These are phyloP conservation scores for Anthonomus grandis DNA, from an alignment of 1,140 invertebrate species.

Conservation along the genomic window DNA sequence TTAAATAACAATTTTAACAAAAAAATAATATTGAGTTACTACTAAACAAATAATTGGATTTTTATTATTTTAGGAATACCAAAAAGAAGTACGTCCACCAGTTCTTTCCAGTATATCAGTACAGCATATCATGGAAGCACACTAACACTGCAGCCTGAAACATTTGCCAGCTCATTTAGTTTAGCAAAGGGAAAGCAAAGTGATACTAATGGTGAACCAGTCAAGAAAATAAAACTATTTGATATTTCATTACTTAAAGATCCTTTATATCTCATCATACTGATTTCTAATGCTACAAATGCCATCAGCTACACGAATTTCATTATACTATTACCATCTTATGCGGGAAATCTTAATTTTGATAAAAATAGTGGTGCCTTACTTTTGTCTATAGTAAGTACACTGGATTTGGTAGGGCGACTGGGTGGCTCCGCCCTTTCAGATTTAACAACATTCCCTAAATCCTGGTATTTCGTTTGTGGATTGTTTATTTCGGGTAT, in stretches of 20 bases:
- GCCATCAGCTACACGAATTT: constrained; percentile 85
- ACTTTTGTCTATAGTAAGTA: constrained; percentile 73
- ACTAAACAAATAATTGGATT: too few species aligned
- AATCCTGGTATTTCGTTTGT: constrained; percentile 76
- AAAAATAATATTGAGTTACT: too few species aligned
- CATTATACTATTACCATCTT: constrained; percentile 73
- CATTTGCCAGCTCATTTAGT: constrained; percentile 72
- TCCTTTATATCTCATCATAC: constrained; percentile 74
- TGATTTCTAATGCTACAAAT: constrained; percentile 79
- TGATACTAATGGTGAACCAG: constrained; percentile 3
- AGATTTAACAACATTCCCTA: constrained; percentile 67
- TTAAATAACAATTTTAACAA: constrained; percentile 2
- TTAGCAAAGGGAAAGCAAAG: constrained; percentile 51
- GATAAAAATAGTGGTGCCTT: constrained; percentile 65
- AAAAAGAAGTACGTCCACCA: constrained; percentile 67
- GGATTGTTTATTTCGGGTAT: constrained; percentile 73
- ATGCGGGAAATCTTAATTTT: constrained; percentile 65
- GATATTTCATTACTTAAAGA: constrained; percentile 72
- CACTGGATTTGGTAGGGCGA: constrained; percentile 72
- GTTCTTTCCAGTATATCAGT: constrained; percentile 78
- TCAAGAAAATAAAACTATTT: constrained; percentile 62
- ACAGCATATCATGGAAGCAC: constrained; percentile 82
- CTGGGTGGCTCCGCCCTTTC: constrained; percentile 79
- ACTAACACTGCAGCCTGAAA: constrained; percentile 71
- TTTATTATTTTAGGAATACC: constrained; percentile 47